A percentile compares a stretch with the other conserved stretches of the same genome.
Evolutionary conservation across 2,113 vertebrate genomes (phyloP).

Genomic region (Laticauda laticaudata): DNA sequence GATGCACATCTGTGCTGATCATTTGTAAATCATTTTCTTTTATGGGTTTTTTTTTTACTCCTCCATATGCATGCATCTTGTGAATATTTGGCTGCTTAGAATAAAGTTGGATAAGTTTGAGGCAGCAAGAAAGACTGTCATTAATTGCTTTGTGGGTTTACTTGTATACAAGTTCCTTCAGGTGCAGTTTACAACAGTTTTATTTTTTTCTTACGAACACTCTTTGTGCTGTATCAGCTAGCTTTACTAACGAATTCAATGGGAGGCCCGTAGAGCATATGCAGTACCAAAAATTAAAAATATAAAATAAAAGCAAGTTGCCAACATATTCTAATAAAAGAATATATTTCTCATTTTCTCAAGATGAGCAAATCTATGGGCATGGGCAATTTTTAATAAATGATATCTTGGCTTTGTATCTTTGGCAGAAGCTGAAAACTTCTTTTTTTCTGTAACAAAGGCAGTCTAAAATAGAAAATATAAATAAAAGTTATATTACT

Average conservation of each 20-base stretch:
- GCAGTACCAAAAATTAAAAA: not conserved
- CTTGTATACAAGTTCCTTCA: conserved; percentile 18
- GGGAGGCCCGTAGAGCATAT: not conserved
- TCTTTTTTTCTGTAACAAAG: not conserved
- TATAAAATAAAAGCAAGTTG: not conserved
- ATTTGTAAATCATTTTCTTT: conserved; percentile 3
- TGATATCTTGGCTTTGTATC: not conserved
- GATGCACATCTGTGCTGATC: conserved; percentile 10
- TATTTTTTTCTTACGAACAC: not conserved
- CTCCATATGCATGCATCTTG: not conserved
- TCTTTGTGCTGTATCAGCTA: conserved; percentile 13
- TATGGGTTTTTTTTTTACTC: not conserved
- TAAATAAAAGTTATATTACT: not conserved
- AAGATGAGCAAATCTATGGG: not conserved
- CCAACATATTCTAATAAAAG: not conserved
- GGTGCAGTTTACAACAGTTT: conserved; percentile 12
- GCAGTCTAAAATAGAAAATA: not conserved
- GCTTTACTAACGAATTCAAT: not conserved
- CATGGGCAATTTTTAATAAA: conserved; percentile 17
- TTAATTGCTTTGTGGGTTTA: conserved; percentile 8
- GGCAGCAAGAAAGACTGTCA: not conserved
- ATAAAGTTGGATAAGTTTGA: not conserved
- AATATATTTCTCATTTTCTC: not conserved
- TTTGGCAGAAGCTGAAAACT: not conserved
- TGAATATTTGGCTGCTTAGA: not conserved